Evolutionary conservation across 2,888 invertebrate species (phyloP).

Genomic region (Eremobia ochroleuca): DNA sequence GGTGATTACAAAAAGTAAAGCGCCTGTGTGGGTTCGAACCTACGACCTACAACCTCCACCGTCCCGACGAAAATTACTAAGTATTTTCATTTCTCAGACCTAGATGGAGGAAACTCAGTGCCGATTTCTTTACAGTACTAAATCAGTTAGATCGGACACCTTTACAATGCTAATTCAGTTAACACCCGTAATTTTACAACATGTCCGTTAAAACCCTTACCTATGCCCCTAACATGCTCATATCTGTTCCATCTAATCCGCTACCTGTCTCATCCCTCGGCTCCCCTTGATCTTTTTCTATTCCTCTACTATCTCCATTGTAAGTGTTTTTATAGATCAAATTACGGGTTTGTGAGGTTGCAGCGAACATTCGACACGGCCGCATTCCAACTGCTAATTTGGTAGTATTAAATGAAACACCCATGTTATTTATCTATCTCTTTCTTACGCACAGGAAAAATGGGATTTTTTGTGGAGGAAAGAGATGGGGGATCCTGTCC

Average conservation of each 20-base stretch:
- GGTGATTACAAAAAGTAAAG: no score
- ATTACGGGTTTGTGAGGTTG: slow-evolving; percentile 87
- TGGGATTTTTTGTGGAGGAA: slow-evolving; percentile 30
- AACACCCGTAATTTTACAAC: slow-evolving; percentile 38
- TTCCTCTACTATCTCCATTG: slow-evolving; percentile 77
- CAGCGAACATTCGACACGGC: slow-evolving; percentile 86
- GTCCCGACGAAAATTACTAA: neutral
- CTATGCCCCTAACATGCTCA: slow-evolving; percentile 64
- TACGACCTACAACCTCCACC: no score
- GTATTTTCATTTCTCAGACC: neutral
- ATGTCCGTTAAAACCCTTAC: slow-evolving; percentile 62
- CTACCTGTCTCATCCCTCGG: slow-evolving; percentile 89
- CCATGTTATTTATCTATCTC: slow-evolving; percentile 66
- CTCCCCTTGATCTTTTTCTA: slow-evolving; percentile 81
- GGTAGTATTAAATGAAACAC: slow-evolving; percentile 77
- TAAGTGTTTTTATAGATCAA: slow-evolving; percentile 85
- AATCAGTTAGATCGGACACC: neutral
- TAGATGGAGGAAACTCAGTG: neutral
- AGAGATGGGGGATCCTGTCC: slow-evolving; percentile 48
- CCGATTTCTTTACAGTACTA: neutral
- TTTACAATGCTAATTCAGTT: neutral
- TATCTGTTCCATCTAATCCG: slow-evolving; percentile 77
- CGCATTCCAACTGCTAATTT: slow-evolving; percentile 89
- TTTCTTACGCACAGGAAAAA: slow-evolving; percentile 26
- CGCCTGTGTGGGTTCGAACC: no score